These are phyloP conservation scores for Cryptocephalus primarius DNA, from an alignment of 2,888 invertebrate species.

Conservation along the genomic window DNA sequence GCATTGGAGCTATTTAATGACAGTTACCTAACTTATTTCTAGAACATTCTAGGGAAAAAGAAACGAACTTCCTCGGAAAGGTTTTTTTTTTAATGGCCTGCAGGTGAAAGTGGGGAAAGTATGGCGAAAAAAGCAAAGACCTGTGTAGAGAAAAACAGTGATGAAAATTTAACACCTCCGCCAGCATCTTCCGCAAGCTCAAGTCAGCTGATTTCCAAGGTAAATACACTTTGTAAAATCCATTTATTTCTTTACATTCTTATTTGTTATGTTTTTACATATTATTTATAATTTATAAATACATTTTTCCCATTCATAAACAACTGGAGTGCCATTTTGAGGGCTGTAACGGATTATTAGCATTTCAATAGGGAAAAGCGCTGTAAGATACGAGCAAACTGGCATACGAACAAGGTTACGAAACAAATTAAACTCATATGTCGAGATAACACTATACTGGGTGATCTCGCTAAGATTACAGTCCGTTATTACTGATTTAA, in stretches of 20 bases:
- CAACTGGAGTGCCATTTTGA: slow-evolving; percentile 1
- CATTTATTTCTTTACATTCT: no score
- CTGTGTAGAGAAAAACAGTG: no score
- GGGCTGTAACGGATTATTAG: slow-evolving; percentile 4
- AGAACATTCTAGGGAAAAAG: slow-evolving; percentile 2
- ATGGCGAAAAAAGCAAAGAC: background rate
- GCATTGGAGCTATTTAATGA: slow-evolving; percentile 20
- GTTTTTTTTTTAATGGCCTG: slow-evolving; percentile 2
- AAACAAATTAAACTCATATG: background rate
- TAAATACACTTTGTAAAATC: no score
- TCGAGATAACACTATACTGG: background rate
- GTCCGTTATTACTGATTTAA: no score
- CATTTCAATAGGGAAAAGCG: background rate
- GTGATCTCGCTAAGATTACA: no score
- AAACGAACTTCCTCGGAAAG: background rate
- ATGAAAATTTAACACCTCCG: background rate
- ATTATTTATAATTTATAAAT: slow-evolving; percentile 2
- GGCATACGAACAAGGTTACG: background rate
- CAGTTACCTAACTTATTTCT: slow-evolving; percentile 2
- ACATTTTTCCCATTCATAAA: slow-evolving; percentile 1
- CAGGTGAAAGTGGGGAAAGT: slow-evolving; percentile 1
- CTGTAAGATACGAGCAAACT: background rate
- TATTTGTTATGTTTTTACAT: slow-evolving; percentile 1
- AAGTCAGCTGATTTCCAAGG: no score
- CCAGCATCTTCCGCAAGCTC: no score